These are phyloP conservation scores for Tamias sibiricus DNA, from an alignment of 2,113 vertebrate genomes.

Conservation along the genomic window DNA sequence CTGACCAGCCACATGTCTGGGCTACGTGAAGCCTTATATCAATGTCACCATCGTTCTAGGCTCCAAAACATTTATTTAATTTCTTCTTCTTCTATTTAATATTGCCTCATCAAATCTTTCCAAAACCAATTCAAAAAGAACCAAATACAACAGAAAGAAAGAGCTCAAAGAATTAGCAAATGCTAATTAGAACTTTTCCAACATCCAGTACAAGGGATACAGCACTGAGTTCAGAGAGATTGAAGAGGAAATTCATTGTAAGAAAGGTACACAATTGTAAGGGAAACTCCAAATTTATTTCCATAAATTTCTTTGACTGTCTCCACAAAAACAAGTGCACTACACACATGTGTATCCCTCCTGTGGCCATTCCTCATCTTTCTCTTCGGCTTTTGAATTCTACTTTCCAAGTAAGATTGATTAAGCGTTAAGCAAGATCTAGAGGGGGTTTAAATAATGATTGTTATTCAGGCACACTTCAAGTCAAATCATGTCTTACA, in stretches of 20 bases:
- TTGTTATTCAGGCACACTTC: constrained; percentile 51
- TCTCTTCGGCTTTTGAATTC: constrained; percentile 10
- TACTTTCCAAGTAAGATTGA: constrained; percentile 7
- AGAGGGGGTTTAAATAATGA: constrained; percentile 39
- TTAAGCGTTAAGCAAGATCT: constrained; percentile 18
- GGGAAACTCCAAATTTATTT: constrained; percentile 20
- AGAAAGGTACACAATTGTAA: neutral
- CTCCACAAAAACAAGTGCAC: neutral
- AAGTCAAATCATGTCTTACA: constrained; percentile 60
- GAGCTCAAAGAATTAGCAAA: neutral
- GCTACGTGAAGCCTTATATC: neutral
- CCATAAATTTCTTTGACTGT: neutral
- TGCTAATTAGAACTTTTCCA: neutral
- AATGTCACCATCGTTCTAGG: neutral
- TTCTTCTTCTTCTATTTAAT: neutral
- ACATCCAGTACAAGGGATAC: neutral
- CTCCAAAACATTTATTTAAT: neutral
- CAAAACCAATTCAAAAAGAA: constrained; percentile 39
- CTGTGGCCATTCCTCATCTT: neutral
- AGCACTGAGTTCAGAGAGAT: neutral
- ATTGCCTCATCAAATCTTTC: neutral
- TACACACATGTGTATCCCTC: neutral
- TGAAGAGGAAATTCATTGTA: neutral
- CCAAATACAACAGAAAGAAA: neutral
- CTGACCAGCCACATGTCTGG: neutral